These are phyloP conservation scores for Echinops telfairi DNA, from an alignment of 2,113 vertebrate species.

Conservation along the genomic window DNA sequence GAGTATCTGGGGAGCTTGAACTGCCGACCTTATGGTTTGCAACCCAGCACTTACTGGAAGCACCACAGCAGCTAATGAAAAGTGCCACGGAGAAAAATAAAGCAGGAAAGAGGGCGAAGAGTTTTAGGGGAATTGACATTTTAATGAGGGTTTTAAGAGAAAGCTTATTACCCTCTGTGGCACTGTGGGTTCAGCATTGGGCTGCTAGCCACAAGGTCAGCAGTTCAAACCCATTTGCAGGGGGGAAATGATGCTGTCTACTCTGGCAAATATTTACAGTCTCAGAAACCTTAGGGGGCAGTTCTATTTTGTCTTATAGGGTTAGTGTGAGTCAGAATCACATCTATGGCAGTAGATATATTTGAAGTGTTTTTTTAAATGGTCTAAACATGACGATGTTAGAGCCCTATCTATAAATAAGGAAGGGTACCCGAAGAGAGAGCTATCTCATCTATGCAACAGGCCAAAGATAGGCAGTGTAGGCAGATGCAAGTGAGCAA, in stretches of 20 bases:
- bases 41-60: no score
- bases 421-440: not conserved
- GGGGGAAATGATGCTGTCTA: no score
- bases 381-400: not conserved
- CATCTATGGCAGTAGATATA: not conserved
- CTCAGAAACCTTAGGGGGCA: no score
- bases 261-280: no score
- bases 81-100: not conserved
- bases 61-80: not conserved
- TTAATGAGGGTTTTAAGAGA: not conserved
- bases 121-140: not conserved
- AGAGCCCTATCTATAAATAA: not conserved
- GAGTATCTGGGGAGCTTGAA: no score
- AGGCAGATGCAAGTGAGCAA: not conserved
- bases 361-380: not conserved
- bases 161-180: not conserved
- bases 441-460: not conserved
- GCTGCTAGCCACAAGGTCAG: no score
- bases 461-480: not conserved
- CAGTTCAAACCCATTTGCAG: no score
- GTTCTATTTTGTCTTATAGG: no score
- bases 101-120: not conserved
- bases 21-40: no score
- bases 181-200: no score
- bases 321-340: no score